Percentiles rank a stretch among this genome's conserved stretches.
These are phyloP conservation scores for Congeria kusceri DNA, from an alignment of 2,888 invertebrate genomes.

Conservation along the genomic window DNA sequence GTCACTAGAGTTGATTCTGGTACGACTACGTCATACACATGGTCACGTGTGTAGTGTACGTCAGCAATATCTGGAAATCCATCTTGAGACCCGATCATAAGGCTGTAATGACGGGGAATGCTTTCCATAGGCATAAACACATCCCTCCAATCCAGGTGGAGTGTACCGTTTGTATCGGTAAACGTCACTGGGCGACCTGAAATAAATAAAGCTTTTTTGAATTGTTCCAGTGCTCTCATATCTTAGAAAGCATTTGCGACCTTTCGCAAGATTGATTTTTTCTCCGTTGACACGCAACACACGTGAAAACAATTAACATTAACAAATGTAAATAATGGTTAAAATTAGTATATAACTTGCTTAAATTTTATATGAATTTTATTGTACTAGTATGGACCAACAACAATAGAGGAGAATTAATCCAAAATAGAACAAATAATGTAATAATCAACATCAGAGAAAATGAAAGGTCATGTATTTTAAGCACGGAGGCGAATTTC, in stretches of 20 bases:
- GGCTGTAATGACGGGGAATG: conserved; percentile 1
- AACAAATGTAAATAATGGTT: no score
- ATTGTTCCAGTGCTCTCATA: no score
- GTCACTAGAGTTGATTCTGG: conserved; percentile 14
- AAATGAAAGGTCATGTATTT: no score
- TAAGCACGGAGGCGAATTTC: no score
- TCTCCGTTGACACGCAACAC: neutral
- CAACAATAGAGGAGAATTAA: no score
- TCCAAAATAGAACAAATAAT: no score
- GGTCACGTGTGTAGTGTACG: neutral
- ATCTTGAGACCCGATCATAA: conserved; percentile 20
- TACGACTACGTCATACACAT: conserved; percentile 1
- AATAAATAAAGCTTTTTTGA: neutral
- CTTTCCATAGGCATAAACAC: conserved; percentile 14
- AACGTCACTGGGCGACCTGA: neutral
- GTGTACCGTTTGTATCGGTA: neutral
- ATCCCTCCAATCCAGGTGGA: conserved; percentile 22
- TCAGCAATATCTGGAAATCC: conserved; percentile 31
- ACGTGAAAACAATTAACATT: neutral
- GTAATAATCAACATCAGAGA: no score
- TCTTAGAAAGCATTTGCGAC: no score
- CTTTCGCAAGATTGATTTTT: no score
- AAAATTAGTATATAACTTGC: no score
- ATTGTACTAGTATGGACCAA: no score
- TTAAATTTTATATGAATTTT: no score